These are phyloP conservation scores for Blera fallax DNA, from an alignment of 2,888 invertebrate species.

Conservation along the genomic window DNA sequence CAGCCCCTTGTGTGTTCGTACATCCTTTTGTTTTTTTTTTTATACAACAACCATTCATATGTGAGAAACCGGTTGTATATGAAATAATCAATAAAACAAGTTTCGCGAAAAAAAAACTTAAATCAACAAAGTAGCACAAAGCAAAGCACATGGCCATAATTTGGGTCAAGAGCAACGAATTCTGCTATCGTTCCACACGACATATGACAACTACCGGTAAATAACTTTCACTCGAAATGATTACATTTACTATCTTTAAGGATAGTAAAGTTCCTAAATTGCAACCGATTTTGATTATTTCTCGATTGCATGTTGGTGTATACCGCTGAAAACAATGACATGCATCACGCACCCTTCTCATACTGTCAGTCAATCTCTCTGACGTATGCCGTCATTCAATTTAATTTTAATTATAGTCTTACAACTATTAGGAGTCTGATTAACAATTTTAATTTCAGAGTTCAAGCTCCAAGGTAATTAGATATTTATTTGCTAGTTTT, in stretches of 20 bases:
- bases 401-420: slow-evolving; percentile 21
- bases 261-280: neutral
- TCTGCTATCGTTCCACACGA: slow-evolving; percentile 24
- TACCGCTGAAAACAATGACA: neutral
- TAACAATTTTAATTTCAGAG: slow-evolving; percentile 49
- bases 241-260: neutral
- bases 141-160: slow-evolving; percentile 1
- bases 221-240: neutral
- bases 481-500: neutral
- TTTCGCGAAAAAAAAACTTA: slow-evolving; percentile 12
- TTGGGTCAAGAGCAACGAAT: slow-evolving; percentile 61
- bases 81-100: slow-evolving; percentile 52
- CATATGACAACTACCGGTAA: neutral
- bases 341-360: slow-evolving; percentile 6
- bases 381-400: neutral
- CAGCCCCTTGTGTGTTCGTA: neutral
- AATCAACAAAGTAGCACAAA: neutral
- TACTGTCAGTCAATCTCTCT: neutral
- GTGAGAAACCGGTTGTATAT: slow-evolving; percentile 29
- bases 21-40: slow-evolving; percentile 14
- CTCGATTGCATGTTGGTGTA: neutral
- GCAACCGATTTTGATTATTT: neutral
- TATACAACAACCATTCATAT: neutral
- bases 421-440: neutral
- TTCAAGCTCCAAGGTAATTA: slow-evolving; percentile 39